Evolutionary conservation across 2,797 vertebrate species (phyloP).

Genomic region (Chrosomus eos): DNA sequence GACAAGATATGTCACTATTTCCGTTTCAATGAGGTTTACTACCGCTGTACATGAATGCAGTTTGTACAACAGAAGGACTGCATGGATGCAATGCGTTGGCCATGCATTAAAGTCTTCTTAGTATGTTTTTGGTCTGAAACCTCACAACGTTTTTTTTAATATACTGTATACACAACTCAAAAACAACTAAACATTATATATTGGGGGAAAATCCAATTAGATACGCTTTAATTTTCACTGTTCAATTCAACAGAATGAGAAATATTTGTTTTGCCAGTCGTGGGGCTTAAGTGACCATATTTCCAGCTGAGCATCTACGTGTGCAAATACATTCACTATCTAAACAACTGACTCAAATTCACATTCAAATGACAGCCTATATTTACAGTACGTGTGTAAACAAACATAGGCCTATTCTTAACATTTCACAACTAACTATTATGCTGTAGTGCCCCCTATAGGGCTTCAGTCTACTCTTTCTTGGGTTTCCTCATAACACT

Average conservation of each 20-base stretch:
- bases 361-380: background rate
- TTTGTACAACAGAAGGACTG: background rate
- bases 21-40: background rate
- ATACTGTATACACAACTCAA: background rate
- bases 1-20: background rate
- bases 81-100: background rate
- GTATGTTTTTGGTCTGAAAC: background rate
- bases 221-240: background rate
- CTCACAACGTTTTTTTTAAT: too few species aligned
- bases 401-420: background rate
- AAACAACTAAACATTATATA: background rate
- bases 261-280: background rate
- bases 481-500: background rate
- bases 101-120: background rate
- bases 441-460: conserved; percentile 2
- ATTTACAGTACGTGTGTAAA: background rate
- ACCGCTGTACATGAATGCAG: background rate
- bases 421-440: background rate
- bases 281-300: background rate
- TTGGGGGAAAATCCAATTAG: background rate
- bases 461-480: background rate
- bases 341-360: background rate
- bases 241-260: background rate
- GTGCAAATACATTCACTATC: background rate
- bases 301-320: background rate